Percentiles rank a stretch among this genome's conserved stretches.
Evolutionary conservation across 2,797 vertebrate species (phyloP).

Genomic region (Borostomias antarcticus): DNA sequence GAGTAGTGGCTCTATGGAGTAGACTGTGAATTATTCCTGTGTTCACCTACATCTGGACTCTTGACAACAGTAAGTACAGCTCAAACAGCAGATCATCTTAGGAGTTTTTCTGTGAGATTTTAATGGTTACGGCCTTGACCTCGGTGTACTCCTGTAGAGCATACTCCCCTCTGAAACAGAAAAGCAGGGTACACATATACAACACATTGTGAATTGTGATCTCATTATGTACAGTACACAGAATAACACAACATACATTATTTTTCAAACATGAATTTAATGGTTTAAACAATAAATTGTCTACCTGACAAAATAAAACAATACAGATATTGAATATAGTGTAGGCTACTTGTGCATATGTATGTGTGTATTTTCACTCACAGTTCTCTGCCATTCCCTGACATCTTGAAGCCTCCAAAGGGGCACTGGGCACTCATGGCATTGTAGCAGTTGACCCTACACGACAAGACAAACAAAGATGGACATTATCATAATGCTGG

Average conservation of each 20-base stretch:
- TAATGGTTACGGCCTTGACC: slow-evolving; percentile 86
- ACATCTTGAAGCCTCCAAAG: slow-evolving; percentile 94
- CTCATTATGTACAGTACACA: no score
- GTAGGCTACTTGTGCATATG: no score
- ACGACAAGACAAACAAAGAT: no score
- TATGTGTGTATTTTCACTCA: slow-evolving; percentile 69
- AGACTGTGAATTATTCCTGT: no score
- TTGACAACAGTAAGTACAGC: not conserved
- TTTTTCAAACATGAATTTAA: no score
- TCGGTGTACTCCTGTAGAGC: slow-evolving; percentile 87
- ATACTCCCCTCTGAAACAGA: slow-evolving; percentile 81
- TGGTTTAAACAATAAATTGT: no score
- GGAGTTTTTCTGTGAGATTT: slow-evolving; percentile 87
- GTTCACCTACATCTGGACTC: not conserved
- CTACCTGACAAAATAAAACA: no score
- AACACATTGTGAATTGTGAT: no score
- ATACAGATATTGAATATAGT: no score
- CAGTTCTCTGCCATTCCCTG: slow-evolving; percentile 90
- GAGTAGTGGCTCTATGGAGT: no score
- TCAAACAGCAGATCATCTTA: slow-evolving; percentile 52
- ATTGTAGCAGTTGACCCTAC: slow-evolving; percentile 88
- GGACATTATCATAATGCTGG: no score
- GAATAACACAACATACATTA: no score
- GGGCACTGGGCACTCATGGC: slow-evolving; percentile 79
- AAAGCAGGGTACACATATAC: not conserved